phyloP scores from a whole-genome alignment of 2,888 invertebrate species.

The Chloromyia formosa region DNA sequence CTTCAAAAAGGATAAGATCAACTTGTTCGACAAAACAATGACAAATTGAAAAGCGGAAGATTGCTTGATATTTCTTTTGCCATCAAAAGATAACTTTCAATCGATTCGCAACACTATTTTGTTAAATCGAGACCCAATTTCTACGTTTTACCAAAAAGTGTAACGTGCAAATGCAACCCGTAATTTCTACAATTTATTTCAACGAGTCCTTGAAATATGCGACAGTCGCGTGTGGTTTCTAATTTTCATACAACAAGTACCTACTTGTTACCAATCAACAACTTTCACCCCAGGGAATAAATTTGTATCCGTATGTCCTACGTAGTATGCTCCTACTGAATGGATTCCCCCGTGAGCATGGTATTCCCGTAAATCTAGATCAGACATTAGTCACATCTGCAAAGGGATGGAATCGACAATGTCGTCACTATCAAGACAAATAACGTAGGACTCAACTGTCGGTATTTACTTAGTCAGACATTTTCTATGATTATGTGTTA shows the following conservation, averaged over 20 bases:
- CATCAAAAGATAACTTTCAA: too few relatives aligned
- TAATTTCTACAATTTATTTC: background rate
- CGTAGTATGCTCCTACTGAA: background rate
- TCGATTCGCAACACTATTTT: too few relatives aligned
- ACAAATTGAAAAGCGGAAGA: too few relatives aligned
- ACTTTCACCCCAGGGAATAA: slow-evolving; percentile 15
- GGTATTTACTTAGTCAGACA: slow-evolving; percentile 11
- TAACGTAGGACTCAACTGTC: background rate
- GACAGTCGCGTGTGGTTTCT: slow-evolving; percentile 23
- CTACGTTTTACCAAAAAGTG: too few relatives aligned
- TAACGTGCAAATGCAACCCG: background rate
- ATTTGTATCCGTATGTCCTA: background rate
- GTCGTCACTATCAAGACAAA: slow-evolving; percentile 23
- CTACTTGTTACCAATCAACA: slow-evolving; percentile 25
- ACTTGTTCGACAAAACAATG: too few relatives aligned
- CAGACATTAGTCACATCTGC: too few relatives aligned
- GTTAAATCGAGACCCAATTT: too few relatives aligned
- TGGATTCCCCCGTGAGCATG: too few relatives aligned
- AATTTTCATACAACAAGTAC: background rate
- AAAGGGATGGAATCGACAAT: background rate
- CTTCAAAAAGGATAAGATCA: too few relatives aligned
- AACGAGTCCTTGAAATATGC: slow-evolving; percentile 20
- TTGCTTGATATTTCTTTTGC: too few relatives aligned
- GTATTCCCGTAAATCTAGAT: too few relatives aligned
- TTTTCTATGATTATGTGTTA: slow-evolving; percentile 26